phyloP scores from a whole-genome alignment of 1,140 invertebrate species.

The Drosophila kurseongensis region DNA sequence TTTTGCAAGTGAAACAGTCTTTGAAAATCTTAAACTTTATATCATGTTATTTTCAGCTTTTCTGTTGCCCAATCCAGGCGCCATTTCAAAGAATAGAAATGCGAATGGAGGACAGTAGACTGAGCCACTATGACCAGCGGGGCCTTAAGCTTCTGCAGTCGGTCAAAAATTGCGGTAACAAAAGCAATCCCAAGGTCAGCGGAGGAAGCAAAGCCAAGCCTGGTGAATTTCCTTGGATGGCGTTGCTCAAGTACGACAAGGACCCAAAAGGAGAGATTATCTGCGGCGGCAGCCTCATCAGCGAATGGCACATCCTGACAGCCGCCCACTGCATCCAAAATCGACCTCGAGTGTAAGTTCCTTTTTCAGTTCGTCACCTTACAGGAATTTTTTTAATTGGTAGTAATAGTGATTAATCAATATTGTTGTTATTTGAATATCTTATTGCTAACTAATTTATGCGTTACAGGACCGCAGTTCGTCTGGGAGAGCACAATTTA shows the following conservation, averaged over 20 bases:
- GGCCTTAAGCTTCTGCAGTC: slow-evolving; percentile 45
- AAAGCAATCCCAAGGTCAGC: slow-evolving; percentile 68
- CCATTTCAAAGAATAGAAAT: background rate
- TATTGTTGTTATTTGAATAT: too few species aligned
- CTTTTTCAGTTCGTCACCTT: too few species aligned
- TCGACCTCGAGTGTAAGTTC: slow-evolving; percentile 64
- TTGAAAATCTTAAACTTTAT: background rate
- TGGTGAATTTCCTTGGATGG: slow-evolving; percentile 86
- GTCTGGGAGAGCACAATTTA: slow-evolving; percentile 88
- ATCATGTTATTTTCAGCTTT: slow-evolving; percentile 12
- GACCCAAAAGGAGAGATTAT: slow-evolving; percentile 21
- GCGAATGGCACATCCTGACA: slow-evolving; percentile 86
- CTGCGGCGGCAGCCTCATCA: slow-evolving; percentile 85
- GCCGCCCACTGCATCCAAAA: slow-evolving; percentile 86
- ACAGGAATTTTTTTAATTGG: too few species aligned
- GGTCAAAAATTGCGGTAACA: slow-evolving; percentile 56
- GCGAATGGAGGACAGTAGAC: background rate
- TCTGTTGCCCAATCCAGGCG: slow-evolving; percentile 45
- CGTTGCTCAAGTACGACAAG: slow-evolving; percentile 84
- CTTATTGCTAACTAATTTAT: background rate
- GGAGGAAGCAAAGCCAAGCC: slow-evolving; percentile 83
- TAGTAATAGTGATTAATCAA: too few species aligned
- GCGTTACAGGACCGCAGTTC: slow-evolving; percentile 85
- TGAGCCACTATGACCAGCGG: slow-evolving; percentile 20
- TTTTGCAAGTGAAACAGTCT: too few species aligned